A percentile compares a stretch with the other conserved stretches of the same genome.
Conservation (phyloP, 2,113 vertebrate species). For the Mola mola region DNA sequence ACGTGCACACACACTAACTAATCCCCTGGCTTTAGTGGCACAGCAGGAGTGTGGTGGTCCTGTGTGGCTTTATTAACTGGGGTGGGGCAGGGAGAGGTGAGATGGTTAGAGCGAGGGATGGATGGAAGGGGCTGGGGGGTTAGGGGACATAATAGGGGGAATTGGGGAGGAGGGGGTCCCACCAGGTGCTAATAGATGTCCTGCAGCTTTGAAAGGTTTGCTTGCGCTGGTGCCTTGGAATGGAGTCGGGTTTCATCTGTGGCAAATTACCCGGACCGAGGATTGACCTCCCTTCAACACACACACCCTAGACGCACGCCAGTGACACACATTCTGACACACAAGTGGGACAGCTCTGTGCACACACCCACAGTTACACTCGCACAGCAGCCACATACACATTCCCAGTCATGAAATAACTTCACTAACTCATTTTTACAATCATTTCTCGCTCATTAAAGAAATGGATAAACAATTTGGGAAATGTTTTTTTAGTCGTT, state of each 20-base stretch:
- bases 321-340: constrained; percentile 40
- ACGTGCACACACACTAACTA: constrained; percentile 44
- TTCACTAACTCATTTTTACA: not conserved
- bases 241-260: constrained; percentile 76
- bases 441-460: not conserved
- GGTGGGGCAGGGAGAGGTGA: constrained; percentile 72
- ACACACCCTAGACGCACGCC: constrained; percentile 61
- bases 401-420: not conserved
- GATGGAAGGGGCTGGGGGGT: constrained; percentile 30
- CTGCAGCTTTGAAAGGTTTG: constrained; percentile 81
- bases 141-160: constrained; percentile 25
- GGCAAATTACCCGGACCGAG: constrained; percentile 80
- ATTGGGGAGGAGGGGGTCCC: constrained; percentile 46
- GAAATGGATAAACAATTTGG: no score
- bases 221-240: constrained; percentile 62
- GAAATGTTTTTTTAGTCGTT: no score
- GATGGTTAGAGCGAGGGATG: constrained; percentile 37
- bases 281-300: constrained; percentile 77
- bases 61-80: constrained; percentile 77
- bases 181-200: constrained; percentile 85
- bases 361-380: constrained; percentile 15
- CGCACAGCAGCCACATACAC: not conserved
- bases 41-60: constrained; percentile 71
- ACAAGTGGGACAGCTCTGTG: constrained; percentile 30
- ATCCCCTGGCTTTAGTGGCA: constrained; percentile 71